A percentile compares a stretch with the other conserved stretches of the same genome.
Conservation (phyloP, 2,888 invertebrate genomes). For the Doris montereyensis region DNA sequence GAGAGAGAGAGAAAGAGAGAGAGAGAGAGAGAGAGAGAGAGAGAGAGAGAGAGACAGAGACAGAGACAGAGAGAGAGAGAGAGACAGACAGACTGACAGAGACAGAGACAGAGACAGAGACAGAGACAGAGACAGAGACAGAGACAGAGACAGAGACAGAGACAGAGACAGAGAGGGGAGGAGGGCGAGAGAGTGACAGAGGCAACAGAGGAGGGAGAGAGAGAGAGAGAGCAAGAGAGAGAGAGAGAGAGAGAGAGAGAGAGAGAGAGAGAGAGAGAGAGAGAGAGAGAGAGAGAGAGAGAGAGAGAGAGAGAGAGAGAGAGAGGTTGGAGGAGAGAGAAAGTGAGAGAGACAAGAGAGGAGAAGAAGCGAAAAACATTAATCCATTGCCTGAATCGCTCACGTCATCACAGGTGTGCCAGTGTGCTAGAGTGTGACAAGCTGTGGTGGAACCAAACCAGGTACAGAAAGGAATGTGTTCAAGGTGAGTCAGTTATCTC, state of each 20-base stretch:
- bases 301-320: slow-evolving; percentile 8
- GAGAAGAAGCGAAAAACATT: no score
- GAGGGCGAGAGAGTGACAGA: background rate
- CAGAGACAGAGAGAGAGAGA: background rate
- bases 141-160: background rate
- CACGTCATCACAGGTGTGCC: background rate
- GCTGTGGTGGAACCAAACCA: background rate
- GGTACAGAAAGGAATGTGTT: background rate
- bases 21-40: background rate
- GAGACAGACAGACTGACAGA: slow-evolving; percentile 4
- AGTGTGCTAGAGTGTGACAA: background rate
- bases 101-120: background rate
- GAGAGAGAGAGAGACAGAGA: background rate
- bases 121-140: slow-evolving; percentile 2
- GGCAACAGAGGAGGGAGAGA: slow-evolving; percentile 4
- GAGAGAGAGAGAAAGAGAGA: slow-evolving; percentile 18
- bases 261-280: slow-evolving; percentile 9
- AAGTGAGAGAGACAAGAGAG: slow-evolving; percentile 35
- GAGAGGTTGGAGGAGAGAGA: background rate
- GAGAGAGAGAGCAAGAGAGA: background rate
- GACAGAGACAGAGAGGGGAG: background rate
- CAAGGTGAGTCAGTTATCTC: no score
- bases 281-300: background rate
- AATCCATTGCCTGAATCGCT: no score
- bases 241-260: slow-evolving; percentile 11